These are phyloP conservation scores for Peromyscus polionotus DNA, from an alignment of 2,113 vertebrate genomes.

Conservation along the genomic window DNA sequence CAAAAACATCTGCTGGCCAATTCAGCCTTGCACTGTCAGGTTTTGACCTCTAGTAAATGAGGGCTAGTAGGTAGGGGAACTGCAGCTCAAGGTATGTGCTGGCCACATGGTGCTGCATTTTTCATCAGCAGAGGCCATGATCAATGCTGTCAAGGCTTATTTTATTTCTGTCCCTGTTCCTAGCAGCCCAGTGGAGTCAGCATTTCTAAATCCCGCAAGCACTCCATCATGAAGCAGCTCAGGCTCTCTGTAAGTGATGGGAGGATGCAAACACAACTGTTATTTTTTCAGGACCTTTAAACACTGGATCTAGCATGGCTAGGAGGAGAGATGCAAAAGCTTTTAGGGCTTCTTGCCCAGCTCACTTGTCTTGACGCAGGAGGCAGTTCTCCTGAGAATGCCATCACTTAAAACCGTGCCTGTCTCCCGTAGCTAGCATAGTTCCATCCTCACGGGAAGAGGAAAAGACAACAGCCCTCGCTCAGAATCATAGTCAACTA, in stretches of 20 bases:
- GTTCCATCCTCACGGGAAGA: not conserved
- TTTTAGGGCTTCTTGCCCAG: not conserved
- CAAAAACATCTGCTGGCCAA: not conserved
- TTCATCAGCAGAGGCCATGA: conserved; percentile 38
- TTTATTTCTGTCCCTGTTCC: conserved; percentile 44
- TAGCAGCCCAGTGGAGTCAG: not conserved
- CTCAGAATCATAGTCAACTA: not conserved
- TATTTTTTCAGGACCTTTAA: not conserved
- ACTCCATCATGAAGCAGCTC: not conserved
- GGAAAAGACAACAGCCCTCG: not conserved
- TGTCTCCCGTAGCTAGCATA: not conserved
- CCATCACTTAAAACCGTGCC: not conserved
- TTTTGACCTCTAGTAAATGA: not conserved
- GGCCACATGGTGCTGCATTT: not conserved
- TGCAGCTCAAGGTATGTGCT: not conserved
- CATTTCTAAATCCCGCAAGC: conserved; percentile 44
- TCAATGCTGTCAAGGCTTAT: conserved; percentile 27
- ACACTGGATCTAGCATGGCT: not conserved
- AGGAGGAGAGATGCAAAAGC: not conserved
- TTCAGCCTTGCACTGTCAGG: not conserved
- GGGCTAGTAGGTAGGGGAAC: not conserved
- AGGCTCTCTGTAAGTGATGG: not conserved
- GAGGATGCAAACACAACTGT: not conserved
- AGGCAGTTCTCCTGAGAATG: not conserved
- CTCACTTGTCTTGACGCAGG: not conserved